phyloP scores from a whole-genome alignment of 2,797 vertebrate species.

The Gorsachius magnificus region DNA sequence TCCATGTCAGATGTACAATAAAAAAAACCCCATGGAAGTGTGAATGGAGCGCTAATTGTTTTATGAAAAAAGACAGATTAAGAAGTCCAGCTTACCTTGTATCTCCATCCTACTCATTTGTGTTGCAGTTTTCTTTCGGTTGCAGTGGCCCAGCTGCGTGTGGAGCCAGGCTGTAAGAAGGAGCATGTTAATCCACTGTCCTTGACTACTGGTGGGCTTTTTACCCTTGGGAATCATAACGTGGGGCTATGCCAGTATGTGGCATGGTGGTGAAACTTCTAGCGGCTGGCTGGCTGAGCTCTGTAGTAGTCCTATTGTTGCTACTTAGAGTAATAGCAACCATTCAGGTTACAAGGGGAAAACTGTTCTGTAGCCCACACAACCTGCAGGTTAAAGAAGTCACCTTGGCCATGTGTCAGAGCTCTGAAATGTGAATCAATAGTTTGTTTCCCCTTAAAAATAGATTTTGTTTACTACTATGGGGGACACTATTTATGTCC shows the following conservation, averaged over 20 bases:
- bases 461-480: not conserved
- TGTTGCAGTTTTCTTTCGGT: not conserved
- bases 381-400: not conserved
- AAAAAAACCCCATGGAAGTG: not conserved
- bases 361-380: not conserved
- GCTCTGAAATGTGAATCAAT: not conserved
- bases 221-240: not conserved
- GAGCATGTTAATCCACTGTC: not conserved
- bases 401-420: not conserved
- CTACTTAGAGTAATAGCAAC: not conserved
- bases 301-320: not conserved
- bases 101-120: not conserved
- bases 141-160: not conserved
- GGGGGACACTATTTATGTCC: not conserved
- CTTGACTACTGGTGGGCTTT: not conserved
- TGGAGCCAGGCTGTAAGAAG: not conserved
- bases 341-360: not conserved
- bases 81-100: not conserved
- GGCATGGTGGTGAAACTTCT: not conserved
- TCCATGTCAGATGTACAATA: not conserved
- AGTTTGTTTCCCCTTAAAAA: not conserved
- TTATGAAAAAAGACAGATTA: not conserved
- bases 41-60: not conserved
- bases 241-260: rapidly evolving
- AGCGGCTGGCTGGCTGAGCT: not conserved